Evolutionary conservation across 2,113 vertebrate genomes (phyloP).

Genomic region (Coptodon bakossiorum): DNA sequence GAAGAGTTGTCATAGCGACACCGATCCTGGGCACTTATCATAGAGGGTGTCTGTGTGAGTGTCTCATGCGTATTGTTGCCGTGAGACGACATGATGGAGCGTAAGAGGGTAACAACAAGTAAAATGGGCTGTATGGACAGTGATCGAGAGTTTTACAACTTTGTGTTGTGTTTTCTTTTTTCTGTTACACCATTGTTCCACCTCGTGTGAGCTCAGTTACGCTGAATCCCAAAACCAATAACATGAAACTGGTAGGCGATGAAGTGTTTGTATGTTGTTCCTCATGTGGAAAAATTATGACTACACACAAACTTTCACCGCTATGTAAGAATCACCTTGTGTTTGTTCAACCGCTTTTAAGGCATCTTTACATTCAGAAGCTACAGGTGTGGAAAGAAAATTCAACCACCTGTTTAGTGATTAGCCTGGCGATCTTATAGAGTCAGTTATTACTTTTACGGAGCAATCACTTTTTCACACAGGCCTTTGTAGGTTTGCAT

Average conservation of each 20-base stretch:
- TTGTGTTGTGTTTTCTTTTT: neutral
- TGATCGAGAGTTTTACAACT: neutral
- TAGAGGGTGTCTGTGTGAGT: neutral
- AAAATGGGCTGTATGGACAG: neutral
- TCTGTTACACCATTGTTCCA: rapidly evolving
- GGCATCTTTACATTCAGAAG: neutral
- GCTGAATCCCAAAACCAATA: neutral
- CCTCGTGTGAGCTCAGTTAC: neutral
- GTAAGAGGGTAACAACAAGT: neutral
- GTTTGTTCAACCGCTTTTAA: neutral
- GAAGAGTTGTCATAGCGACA: conserved; percentile 67
- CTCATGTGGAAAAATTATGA: neutral
- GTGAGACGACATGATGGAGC: neutral
- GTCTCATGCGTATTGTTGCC: neutral
- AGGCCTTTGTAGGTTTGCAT: neutral
- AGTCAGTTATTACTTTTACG: neutral
- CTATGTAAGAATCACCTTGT: neutral
- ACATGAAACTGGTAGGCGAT: neutral
- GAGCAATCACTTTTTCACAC: neutral
- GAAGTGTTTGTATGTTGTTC: neutral
- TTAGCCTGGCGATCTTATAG: neutral
- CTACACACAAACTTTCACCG: neutral
- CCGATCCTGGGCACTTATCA: neutral
- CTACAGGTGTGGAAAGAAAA: rapidly evolving
- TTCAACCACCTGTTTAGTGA: neutral